phyloP scores from a whole-genome alignment of 1,140 invertebrate species.

The Spodoptera litura region DNA sequence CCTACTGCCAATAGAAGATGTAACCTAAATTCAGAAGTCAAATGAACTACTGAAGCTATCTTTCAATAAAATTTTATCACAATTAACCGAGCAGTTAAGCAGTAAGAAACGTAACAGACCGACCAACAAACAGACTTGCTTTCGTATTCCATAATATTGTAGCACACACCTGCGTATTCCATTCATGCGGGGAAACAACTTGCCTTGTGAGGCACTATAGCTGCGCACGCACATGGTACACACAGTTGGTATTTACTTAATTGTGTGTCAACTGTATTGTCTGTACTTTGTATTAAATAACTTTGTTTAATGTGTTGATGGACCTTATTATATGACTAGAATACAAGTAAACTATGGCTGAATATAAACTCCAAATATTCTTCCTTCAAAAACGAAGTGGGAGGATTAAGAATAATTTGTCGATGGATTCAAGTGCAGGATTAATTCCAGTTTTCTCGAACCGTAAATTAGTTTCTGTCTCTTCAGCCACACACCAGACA shows the following conservation, averaged over 20 bases:
- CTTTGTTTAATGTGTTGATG: not conserved
- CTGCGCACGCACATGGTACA: not conserved
- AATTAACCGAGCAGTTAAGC: not conserved
- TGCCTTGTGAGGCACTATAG: conserved; percentile 55
- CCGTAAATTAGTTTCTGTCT: too few relatives aligned
- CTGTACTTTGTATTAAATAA: not conserved
- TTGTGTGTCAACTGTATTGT: conserved; percentile 13
- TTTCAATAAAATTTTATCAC: too few relatives aligned
- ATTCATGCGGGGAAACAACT: conserved; percentile 54
- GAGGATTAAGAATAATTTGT: too few relatives aligned
- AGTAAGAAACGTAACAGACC: not conserved
- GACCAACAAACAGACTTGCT: not conserved
- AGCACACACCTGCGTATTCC: conserved; percentile 63
- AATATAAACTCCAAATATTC: not conserved
- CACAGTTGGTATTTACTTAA: conserved; percentile 16
- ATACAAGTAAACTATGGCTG: not conserved
- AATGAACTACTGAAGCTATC: too few relatives aligned
- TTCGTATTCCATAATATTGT: not conserved
- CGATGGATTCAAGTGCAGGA: too few relatives aligned
- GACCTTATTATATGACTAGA: not conserved
- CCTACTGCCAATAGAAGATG: too few relatives aligned
- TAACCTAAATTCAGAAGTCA: too few relatives aligned
- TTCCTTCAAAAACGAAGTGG: too few relatives aligned
- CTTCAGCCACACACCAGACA: too few relatives aligned
- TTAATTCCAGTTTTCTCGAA: too few relatives aligned